phyloP scores from a whole-genome alignment of 2,888 invertebrate genomes.

The Temnothorax rugatulus region DNA sequence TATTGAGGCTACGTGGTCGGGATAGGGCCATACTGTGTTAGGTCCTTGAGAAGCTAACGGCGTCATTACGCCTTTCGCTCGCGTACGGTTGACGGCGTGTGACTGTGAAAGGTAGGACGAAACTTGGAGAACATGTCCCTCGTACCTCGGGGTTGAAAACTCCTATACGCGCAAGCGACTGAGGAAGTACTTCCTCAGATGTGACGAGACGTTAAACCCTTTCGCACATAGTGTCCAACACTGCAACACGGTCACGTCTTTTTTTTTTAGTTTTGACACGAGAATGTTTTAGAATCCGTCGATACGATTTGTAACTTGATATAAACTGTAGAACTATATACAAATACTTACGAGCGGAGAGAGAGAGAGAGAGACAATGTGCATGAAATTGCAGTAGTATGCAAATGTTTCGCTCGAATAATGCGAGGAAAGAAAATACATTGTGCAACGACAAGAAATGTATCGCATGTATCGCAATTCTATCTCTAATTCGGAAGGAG shows the following conservation, averaged over 20 bases:
- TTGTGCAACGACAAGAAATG: not conserved
- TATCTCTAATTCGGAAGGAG: constrained; percentile 6
- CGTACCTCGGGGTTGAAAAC: constrained; percentile 38
- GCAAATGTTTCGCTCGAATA: not conserved
- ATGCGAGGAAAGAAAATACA: not conserved
- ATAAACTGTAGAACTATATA: not conserved
- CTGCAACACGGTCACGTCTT: not conserved
- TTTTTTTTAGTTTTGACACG: not conserved
- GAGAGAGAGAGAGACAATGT: too few species aligned
- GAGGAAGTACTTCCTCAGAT: constrained; percentile 27
- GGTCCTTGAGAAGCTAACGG: constrained; percentile 53
- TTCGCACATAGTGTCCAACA: not conserved
- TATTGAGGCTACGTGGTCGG: constrained; percentile 55
- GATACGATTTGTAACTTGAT: not conserved
- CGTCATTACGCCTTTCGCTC: constrained; percentile 53
- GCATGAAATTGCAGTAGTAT: not conserved
- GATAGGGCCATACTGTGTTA: constrained; percentile 41
- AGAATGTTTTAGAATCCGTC: not conserved
- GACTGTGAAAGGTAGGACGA: constrained; percentile 38
- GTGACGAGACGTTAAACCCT: constrained; percentile 34
- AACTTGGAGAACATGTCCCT: constrained; percentile 46
- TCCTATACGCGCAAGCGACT: constrained; percentile 18
- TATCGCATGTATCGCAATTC: constrained; percentile 1
- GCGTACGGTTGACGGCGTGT: constrained; percentile 48
- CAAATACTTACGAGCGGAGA: not conserved